Base-by-base conservation (phyloP, 2,888 invertebrate species). In the Rotaria sp. region DNA sequence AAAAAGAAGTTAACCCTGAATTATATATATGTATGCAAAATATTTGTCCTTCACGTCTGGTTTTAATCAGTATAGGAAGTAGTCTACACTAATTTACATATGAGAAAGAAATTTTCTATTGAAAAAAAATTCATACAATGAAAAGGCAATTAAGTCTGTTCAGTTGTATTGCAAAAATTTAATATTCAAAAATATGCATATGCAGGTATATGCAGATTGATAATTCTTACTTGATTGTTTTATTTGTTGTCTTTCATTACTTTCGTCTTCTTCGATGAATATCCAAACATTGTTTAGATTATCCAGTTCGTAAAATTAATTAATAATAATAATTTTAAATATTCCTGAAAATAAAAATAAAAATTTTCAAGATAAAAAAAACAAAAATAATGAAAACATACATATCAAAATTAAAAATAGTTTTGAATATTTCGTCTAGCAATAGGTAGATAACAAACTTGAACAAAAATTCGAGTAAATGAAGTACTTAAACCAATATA, bases 381-480 rank as follows among this genome's bases (percentile, higher is more conserved):
- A 50, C 7, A 50, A 18, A 10, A 24, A 45, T 1, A 26, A 80
- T 1, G 45, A 45, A 21, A n/a, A 80, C 45, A 21, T 80, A 80
- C 80, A 45, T 80, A 13, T 24, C 10, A 13, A 35, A 67, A 67
- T 45, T 75, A 75, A 24, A 41, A 45, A 45, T 5, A 45, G 3
- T 26, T 45, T 80, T 26, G 15, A 80, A 80, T 35, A 11, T 67
- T 21, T n/a, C 80, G 24, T 80, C 21, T 4, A 13, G 5, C n/a
- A 2, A 80, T 45, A 1, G 80, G 41, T n/a, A 80, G 0, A 80
- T 80, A 45, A 21, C 26, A 38, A 41, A 80, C 80, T 80, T 80
- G 80, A n/a, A 80, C 4, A n/a, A 80, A 80, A 26, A 38, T 45
- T 80, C 35, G 80, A 45, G 80, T 80, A 80, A 80, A 80, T 7